A percentile compares a stretch with the other conserved stretches of the same genome.
Evolutionary conservation across 2,797 vertebrate genomes (phyloP).

Genomic region (Pseudopleuronectes americanus): DNA sequence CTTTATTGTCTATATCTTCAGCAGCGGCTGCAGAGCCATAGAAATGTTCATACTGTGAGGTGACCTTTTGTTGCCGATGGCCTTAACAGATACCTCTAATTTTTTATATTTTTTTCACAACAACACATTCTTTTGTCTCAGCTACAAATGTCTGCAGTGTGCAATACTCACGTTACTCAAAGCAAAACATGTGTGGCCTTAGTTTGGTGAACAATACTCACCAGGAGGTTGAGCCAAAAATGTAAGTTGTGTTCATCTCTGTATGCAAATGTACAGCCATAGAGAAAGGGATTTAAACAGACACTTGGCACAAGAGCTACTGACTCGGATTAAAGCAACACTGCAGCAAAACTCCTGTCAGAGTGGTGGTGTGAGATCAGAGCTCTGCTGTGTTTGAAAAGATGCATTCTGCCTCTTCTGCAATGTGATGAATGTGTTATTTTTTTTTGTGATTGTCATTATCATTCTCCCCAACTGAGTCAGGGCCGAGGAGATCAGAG

Average conservation of each 20-base stretch:
- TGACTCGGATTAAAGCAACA: conserved; percentile 16
- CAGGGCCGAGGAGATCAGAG: conserved; percentile 6
- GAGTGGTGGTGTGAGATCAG: neutral
- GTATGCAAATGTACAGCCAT: conserved; percentile 8
- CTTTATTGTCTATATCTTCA: neutral
- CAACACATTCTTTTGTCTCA: neutral
- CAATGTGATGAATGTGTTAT: neutral
- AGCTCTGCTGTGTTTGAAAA: neutral
- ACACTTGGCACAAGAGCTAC: conserved; percentile 13
- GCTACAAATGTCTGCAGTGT: neutral
- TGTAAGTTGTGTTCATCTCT: conserved; percentile 3
- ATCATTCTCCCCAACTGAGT: neutral
- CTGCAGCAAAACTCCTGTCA: conserved; percentile 1
- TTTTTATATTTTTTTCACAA: conserved; percentile 12
- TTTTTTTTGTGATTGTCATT: neutral
- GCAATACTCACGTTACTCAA: neutral
- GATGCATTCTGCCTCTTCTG: neutral
- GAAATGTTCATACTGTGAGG: too few relatives aligned
- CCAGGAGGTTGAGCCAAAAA: neutral
- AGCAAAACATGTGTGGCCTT: neutral
- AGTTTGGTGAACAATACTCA: neutral
- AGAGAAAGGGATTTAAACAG: conserved; percentile 17
- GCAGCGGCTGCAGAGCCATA: neutral
- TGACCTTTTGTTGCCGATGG: too few relatives aligned
- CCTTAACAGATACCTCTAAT: too few relatives aligned